Conservation (phyloP, 1,140 invertebrate species). For the Bombus pyrosoma region DNA sequence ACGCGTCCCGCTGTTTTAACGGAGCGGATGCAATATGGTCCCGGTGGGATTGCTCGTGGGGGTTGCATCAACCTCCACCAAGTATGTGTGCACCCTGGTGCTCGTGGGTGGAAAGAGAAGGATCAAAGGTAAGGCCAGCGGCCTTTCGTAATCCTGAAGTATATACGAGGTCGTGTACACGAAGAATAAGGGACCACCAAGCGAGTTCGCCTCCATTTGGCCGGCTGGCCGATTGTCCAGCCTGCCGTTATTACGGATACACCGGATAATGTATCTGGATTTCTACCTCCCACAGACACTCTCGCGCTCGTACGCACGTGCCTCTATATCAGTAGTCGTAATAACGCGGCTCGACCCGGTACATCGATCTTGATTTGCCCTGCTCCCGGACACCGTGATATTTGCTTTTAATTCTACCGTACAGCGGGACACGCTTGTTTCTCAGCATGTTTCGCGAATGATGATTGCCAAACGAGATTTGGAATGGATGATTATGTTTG, state of each 20-base stretch:
- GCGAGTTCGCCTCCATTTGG: constrained; percentile 51
- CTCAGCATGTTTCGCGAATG: not conserved
- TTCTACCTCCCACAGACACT: constrained; percentile 37
- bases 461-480: not conserved
- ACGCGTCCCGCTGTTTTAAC: constrained; percentile 49
- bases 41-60: constrained; percentile 15
- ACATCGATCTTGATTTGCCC: constrained; percentile 40
- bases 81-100: not conserved
- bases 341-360: not conserved
- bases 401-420: constrained; percentile 14
- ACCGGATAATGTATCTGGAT: constrained; percentile 55
- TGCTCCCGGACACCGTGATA: not conserved
- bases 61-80: constrained; percentile 36
- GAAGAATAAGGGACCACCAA: constrained; percentile 56
- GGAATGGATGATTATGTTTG: not conserved
- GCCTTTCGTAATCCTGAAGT: constrained; percentile 16
- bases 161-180: constrained; percentile 33
- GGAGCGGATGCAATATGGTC: constrained; percentile 27
- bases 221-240: constrained; percentile 34
- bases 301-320: not conserved
- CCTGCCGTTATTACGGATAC: constrained; percentile 39
- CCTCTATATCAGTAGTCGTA: constrained; percentile 19
- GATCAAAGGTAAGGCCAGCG: constrained; percentile 23
- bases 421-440: not conserved
- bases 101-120: not conserved